phyloP scores from a whole-genome alignment of 2,888 invertebrate species.

The Chloromyia formosa region DNA sequence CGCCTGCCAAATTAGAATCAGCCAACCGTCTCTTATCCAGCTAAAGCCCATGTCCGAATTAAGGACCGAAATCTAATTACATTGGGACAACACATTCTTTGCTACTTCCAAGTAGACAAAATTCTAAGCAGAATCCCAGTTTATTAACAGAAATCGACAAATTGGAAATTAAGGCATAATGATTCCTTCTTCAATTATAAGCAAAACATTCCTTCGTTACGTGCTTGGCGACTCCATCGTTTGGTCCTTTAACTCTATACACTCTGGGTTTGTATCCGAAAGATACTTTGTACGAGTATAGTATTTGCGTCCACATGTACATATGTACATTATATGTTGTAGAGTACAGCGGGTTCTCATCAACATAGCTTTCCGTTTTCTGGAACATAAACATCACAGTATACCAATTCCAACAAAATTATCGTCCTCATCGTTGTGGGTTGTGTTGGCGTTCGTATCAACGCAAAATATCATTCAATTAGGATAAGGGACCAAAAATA shows the following conservation, averaged over 20 bases:
- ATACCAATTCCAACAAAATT: background rate
- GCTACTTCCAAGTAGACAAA: background rate
- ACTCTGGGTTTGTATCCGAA: background rate
- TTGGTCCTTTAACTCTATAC: background rate
- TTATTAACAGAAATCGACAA: conserved; percentile 16
- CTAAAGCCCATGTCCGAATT: too few species aligned
- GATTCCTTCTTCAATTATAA: conserved; percentile 5
- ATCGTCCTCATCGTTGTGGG: background rate
- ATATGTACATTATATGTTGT: background rate
- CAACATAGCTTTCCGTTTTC: background rate
- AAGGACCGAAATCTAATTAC: too few species aligned
- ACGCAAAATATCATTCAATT: conserved; percentile 17
- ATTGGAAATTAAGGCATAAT: conserved; percentile 17
- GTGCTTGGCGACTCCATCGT: background rate
- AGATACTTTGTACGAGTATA: background rate
- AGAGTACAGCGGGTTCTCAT: too few species aligned
- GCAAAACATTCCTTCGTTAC: conserved; percentile 4
- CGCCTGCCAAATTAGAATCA: too few species aligned
- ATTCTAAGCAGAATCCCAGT: background rate
- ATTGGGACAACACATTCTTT: background rate
- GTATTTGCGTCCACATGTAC: too few species aligned
- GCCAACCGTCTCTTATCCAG: too few species aligned
- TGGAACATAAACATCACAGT: background rate
- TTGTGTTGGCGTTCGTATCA: background rate
- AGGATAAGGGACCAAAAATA: background rate